Base-by-base conservation (phyloP, 2,888 invertebrate species). In the Yponomeuta plumbellus region DNA sequence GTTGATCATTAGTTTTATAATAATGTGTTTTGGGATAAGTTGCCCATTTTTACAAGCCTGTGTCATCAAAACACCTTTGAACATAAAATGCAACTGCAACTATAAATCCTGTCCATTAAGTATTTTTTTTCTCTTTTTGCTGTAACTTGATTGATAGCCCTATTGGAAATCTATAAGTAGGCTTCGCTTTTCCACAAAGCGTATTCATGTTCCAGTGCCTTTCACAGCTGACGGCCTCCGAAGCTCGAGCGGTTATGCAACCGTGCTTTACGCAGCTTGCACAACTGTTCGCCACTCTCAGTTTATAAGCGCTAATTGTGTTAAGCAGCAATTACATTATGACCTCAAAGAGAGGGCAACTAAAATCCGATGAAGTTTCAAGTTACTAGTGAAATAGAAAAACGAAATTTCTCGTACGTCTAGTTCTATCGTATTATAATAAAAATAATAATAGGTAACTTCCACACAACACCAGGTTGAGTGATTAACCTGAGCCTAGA, bases 191-290 rank as follows among this genome's bases (percentile, higher is more conserved):
- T 21, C 23, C 23, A 22, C 23, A 59, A 23, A 20, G 22, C 11
- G 23, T 22, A 21, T 59, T 59, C 59, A 23, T 22, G 21, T 13
- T 59, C 13, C 23, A 11, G 11, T 59, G 59, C 59, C 59, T 59
- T 22, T 59, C 71, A 72, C 71, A 72, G 73, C 73, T 73, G 71
- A 71, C 72, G 70, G 76, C 76, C 80, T 80, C 80, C 74, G 77
- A 77, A 83, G 77, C 79, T 71, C 75, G 70, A 65, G 44, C 68
- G 70, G 68, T 84, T 80, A 77, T 77, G 80, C 80, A 83, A 85
- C 78, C 72, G 74, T 75, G 76, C 76, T 82, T 79, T 77, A 81
- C 77, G 77, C 66, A 71, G 75, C 77, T 80, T 80, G 75, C 75
- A 79, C 76, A 80, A 81, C 78, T 75, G 74, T 5, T 70, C 68